Percentiles rank a stretch among this genome's conserved stretches.
Evolutionary conservation across 2,888 invertebrate species (phyloP).

Genomic region (Aplocera efformata): DNA sequence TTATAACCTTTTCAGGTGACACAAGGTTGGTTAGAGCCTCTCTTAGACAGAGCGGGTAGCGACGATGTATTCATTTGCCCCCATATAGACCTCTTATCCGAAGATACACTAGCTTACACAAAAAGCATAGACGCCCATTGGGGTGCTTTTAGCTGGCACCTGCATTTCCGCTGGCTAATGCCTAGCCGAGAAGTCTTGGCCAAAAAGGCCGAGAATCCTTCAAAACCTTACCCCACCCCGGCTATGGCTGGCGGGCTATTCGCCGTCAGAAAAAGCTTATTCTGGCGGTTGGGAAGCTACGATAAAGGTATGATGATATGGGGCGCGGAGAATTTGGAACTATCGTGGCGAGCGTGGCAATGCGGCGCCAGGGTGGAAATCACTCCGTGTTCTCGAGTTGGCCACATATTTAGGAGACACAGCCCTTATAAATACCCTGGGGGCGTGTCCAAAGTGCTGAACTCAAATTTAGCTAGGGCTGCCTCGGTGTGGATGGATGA

Average conservation of each 20-base stretch:
- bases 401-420: conserved; percentile 94
- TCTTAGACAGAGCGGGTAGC: conserved; percentile 76
- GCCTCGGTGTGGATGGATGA: conserved; percentile 99
- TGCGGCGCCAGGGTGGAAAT: conserved; percentile 96
- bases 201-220: conserved; percentile 81
- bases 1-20: conserved; percentile 60
- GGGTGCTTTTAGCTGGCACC: conserved; percentile 99
- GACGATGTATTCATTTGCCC: conserved; percentile 75
- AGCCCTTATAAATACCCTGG: conserved; percentile 98
- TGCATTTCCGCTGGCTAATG: conserved; percentile 94
- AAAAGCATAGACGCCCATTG: conserved; percentile 97
- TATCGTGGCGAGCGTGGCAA: conserved; percentile 98
- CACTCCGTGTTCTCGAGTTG: conserved; percentile 95
- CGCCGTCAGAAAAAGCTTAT: conserved; percentile 91
- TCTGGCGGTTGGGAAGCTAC: conserved; percentile 91
- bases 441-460: conserved; percentile 92
- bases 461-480: conserved; percentile 94
- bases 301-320: conserved; percentile 91
- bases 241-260: conserved; percentile 98
- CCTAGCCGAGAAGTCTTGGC: conserved; percentile 84
- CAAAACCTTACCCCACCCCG: conserved; percentile 88
- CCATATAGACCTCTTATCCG: conserved; percentile 87
- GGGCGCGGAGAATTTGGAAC: conserved; percentile 99
- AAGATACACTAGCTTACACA: conserved; percentile 96
- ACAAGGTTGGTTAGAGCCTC: conserved; percentile 83